Evolutionary conservation across 2,797 vertebrate genomes (phyloP), one percentile per base, ranked within the genome.

Genomic region (Spondyliosoma cantharus): DNA sequence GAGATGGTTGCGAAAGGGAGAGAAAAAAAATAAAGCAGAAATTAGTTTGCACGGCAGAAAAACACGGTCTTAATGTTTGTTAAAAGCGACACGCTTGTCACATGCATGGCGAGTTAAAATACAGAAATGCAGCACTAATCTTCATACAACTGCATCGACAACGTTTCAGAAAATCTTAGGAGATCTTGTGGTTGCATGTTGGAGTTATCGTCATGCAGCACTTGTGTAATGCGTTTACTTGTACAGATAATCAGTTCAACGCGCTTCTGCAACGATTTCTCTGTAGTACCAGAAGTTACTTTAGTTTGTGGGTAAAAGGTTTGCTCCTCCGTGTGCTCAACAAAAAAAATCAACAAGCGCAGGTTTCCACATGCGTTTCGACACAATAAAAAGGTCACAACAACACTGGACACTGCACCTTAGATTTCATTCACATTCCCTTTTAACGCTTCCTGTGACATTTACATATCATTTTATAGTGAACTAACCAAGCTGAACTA

Each of bases 41-140:
- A 48, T 84, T 72, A 77, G 62, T 29, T 53, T 45, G 29, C 3
- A 15, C 22, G 46, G 7, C 12, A 49, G 9, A 42, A 52, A 48
- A n/a, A 32, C 5, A n/a, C 7, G 16, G 2, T 6, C 2, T 17
- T 15, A 6, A 25, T 24, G 24, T 53, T 37, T 12, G 14, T 19
- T 7, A 57, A 43, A 56, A 43, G 7, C 3, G 19, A 17, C 32
- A 53, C 19, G 29, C 32, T 8, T 37, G 7, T 12, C 12, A 2
- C 20, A 56, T 49, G 17, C 6, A 6, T 2, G 6, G 9, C 25
- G 42, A 48, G 24, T 54, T 25, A 4, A 50, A 71, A 17, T 29
- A 3, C 15, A 29, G 17, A 27, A 32, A 68, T 9, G 32, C 0
- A 3, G 4, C 46, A 24, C 17, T 27, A 0, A 7, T 49, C 27